Percentiles rank a stretch among this genome's conserved stretches.
Conservation (phyloP, 2,797 vertebrate species). For the Melanotaenia parkinsoni region DNA sequence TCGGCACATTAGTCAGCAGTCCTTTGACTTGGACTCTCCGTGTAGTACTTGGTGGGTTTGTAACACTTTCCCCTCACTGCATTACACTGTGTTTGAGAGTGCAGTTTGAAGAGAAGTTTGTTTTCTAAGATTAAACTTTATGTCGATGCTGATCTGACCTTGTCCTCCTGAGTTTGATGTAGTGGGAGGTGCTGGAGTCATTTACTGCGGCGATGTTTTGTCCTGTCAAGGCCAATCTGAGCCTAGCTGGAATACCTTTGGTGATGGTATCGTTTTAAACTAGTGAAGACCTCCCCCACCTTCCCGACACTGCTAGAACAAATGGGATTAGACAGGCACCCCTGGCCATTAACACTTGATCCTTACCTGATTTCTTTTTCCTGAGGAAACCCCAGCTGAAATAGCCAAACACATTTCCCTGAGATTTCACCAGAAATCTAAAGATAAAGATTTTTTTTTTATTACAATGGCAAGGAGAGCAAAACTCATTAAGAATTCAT, state of each 20-base stretch:
- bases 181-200: slow-evolving; percentile 66
- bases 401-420: slow-evolving; percentile 37
- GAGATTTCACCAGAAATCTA: slow-evolving; percentile 15
- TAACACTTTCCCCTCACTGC: slow-evolving; percentile 38
- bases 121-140: slow-evolving; percentile 73
- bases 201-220: slow-evolving; percentile 71
- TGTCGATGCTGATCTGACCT: slow-evolving; percentile 69
- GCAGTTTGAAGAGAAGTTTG: slow-evolving; percentile 59
- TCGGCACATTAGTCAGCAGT: slow-evolving; percentile 78
- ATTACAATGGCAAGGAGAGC: not conserved
- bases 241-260: slow-evolving; percentile 74
- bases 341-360: slow-evolving; percentile 81
- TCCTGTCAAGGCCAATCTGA: slow-evolving; percentile 83
- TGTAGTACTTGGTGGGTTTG: slow-evolving; percentile 65
- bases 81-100: slow-evolving; percentile 32
- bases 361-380: slow-evolving; percentile 66
- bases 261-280: slow-evolving; percentile 79
- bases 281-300: slow-evolving; percentile 67
- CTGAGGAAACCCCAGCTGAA: slow-evolving; percentile 35
- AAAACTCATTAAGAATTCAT: not conserved
- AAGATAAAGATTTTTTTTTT: slow-evolving; percentile 9
- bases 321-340: slow-evolving; percentile 84
- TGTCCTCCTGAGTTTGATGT: slow-evolving; percentile 70
- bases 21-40: slow-evolving; percentile 68
- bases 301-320: slow-evolving; percentile 57